A percentile compares a stretch with the other conserved stretches of the same genome.
These are phyloP conservation scores for Chitala chitala DNA, from an alignment of 2,113 vertebrate species.

Conservation along the genomic window DNA sequence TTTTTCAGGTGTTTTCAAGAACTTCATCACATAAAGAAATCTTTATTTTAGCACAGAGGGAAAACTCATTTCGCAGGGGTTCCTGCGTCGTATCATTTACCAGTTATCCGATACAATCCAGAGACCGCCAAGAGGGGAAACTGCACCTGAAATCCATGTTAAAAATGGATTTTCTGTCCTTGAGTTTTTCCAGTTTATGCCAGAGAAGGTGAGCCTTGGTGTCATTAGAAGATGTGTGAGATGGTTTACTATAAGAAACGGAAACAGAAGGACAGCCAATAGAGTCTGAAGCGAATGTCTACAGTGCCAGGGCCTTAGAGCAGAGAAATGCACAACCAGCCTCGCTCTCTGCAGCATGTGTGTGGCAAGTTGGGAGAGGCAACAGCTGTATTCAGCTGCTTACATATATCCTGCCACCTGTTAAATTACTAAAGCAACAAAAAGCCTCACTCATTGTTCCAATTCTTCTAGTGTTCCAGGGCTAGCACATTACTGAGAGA, in stretches of 20 bases:
- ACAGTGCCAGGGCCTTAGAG: not conserved
- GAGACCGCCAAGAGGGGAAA: not conserved
- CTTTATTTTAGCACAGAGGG: not conserved
- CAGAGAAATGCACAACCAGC: not conserved
- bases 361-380: too few species aligned
- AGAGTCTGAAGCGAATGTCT: not conserved
- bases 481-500: too few species aligned
- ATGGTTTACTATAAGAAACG: not conserved
- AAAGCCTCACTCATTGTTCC: too few species aligned
- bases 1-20: not conserved
- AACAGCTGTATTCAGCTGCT: too few species aligned
- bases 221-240: not conserved
- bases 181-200: not conserved
- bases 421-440: too few species aligned
- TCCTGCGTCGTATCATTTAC: not conserved
- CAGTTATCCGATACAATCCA: not conserved
- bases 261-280: not conserved
- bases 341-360: not conserved
- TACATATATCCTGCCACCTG: too few species aligned
- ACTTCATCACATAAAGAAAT: not conserved
- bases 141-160: not conserved
- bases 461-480: too few species aligned
- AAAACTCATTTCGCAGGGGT: not conserved
- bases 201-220: not conserved
- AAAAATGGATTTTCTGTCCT: not conserved